Conservation (phyloP, 2,888 invertebrate species). For the Thelaira solivaga region DNA sequence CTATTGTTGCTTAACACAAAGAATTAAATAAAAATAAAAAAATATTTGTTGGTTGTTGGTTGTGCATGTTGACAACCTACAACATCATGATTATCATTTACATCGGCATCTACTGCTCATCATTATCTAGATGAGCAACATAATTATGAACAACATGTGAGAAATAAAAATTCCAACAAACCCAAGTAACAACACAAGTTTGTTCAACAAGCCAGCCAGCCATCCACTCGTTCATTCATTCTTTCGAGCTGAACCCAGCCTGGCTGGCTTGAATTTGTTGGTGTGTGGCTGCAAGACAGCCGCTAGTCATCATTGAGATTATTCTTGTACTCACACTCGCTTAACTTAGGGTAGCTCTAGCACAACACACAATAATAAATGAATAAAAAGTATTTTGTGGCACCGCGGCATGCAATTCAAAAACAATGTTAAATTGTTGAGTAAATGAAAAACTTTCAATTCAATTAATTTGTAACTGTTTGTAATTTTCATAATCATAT, state of each 20-base stretch:
- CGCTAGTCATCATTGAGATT: conserved; percentile 14
- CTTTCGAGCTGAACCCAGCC: not conserved
- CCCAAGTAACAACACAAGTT: conserved; percentile 5
- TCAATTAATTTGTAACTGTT: conserved; percentile 50
- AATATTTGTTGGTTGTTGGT: conserved; percentile 31
- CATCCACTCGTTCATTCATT: too few relatives aligned
- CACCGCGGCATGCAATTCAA: conserved; percentile 27
- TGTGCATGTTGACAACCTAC: conserved; percentile 44
- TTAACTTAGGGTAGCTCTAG: conserved; percentile 24
- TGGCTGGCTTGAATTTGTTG: not conserved
- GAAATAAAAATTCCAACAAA: not conserved
- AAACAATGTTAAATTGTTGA: conserved; percentile 46
- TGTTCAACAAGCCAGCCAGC: conserved; percentile 11
- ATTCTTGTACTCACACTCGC: not conserved
- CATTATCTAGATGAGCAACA: not conserved
- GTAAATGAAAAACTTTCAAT: conserved; percentile 55
- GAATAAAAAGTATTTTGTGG: conserved; percentile 14
- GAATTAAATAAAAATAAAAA: not conserved
- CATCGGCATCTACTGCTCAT: conserved; percentile 3
- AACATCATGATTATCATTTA: conserved; percentile 27
- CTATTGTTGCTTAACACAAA: not conserved
- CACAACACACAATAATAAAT: not conserved
- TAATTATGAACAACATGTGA: conserved; percentile 27
- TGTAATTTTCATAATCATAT: conserved; percentile 45
- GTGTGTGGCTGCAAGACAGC: conserved; percentile 18